Base-by-base conservation (phyloP, 2,888 invertebrate species). In the Ceriagrion tenellum region DNA sequence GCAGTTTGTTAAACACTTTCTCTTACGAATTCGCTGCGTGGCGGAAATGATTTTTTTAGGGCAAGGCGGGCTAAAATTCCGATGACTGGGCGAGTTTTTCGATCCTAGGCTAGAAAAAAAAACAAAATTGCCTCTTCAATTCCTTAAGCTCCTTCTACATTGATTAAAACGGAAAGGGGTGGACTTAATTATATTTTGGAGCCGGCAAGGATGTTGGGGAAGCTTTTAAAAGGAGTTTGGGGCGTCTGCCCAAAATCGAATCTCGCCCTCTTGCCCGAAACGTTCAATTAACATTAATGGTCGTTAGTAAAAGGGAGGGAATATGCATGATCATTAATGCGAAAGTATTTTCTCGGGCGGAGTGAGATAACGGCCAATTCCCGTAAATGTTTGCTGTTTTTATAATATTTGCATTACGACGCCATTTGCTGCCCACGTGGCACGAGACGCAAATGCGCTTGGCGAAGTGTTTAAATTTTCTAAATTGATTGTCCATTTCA, bases 1-100 rank as follows among this genome's bases (percentile, higher is more conserved):
- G n/a, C 89, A 89, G 89, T 89, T 55, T 55, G 26, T 26, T 89
- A 47, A 89, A 55, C 89, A 89, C 55, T 89, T n/a, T n/a, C 55
- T n/a, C 20, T 35, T 2, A 59, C 59, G 0, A 55, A 26, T 13
- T 12, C 81, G 3, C 12, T 35, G 81, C 81, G 81, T 35, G 1
- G 81, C 30, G 12, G 35, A 35, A 81, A 81, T 81, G 13, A 81
- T 47, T 13, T 35, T 13, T 81, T 81, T 13, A 16, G 20, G 81
- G 16, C 35, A 4, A 35, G 26, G 35, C 13, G 16, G 18, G 0
- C 30, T 59, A 35, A 81, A 35, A 81, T 35, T 81, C 35, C 35
- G 81, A 35, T 81, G 81, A 81, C 81, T 81, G 12, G 35, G 35
- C 26, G 13, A 23, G 35, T 81, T 81, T 35, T 81, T 81, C n/a